Evolutionary conservation across 2,113 vertebrate species (phyloP), one percentile per base, ranked within the genome.

Genomic region (Erythrolamprus reginae): DNA sequence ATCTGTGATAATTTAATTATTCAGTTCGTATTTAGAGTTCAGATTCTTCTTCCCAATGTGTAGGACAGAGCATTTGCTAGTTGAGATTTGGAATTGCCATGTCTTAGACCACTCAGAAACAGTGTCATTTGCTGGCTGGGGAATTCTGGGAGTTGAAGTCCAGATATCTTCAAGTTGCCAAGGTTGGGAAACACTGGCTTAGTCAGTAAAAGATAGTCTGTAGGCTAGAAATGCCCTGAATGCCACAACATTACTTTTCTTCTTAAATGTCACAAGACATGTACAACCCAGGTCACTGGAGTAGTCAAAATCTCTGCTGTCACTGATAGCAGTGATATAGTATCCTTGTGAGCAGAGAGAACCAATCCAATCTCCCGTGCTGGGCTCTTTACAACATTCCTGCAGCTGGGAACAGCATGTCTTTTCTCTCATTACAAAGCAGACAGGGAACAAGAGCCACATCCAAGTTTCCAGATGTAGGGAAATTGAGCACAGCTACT

Each of bases 391-490:
- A 24, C 10, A 45, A 53, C 84, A 86, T 90, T 90, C 84, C 89
- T 86, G 50, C 89, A 53, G 15, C 58, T 52, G 58, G 70, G 89
- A 90, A 90, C 84, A 90, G 38, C 58, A 55, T 90, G 89, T 86
- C 58, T 90, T 65, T 90, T 42, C 56, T 86, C 55, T 45, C 47
- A 77, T 90, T 90, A 86, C 89, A 90, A 70, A 84, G 52, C 58
- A 38, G 70, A 53, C 84, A 77, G 58, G 26, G 89, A 90, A 61
- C 48, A 86, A 38, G 9, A 90, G 58, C 77, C 10, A 33, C 38
- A 17, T 77, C 48, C 84, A 87, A 87, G 50, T 86, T 52, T 90
- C 89, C 84, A 90, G 83, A 90, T 70, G 83, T 70, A 86, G 89
- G 70, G 56, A 86, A 84, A 90, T 85, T 86, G 33, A 90, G 58